Evolutionary conservation across 2,888 invertebrate species (phyloP).

Genomic region (Hanleya hanleyi): DNA sequence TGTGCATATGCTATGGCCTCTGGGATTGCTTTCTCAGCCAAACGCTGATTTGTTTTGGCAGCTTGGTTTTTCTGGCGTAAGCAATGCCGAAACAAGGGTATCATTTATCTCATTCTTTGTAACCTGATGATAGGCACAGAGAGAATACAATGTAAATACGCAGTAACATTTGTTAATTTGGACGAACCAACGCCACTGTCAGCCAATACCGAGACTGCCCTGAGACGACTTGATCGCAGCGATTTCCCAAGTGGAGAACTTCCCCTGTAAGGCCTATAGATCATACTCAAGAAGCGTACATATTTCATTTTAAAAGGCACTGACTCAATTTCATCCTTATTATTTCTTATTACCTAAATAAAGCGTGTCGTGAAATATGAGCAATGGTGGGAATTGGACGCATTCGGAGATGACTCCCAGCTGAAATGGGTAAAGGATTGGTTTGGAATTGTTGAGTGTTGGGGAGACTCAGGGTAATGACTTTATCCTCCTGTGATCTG

Average conservation of each 20-base stretch:
- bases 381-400: background rate
- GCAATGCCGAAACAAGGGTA: background rate
- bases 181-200: too few relatives aligned
- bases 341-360: slow-evolving; percentile 1
- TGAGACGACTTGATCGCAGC: background rate
- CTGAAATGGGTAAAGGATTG: background rate
- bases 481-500: background rate
- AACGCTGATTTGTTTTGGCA: background rate
- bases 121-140: background rate
- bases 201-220: too few relatives aligned
- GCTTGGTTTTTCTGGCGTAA: background rate
- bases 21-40: background rate
- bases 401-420: background rate
- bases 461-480: background rate
- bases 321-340: background rate
- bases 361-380: background rate
- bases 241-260: background rate
- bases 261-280: background rate
- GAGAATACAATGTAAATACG: background rate
- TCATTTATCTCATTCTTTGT: background rate
- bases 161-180: background rate
- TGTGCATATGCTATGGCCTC: background rate
- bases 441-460: background rate
- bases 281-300: background rate
- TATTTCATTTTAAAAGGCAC: slow-evolving; percentile 5